Conservation (phyloP, 35 echinoderm and acorn worm species). For the Lytechinus pictus region DNA sequence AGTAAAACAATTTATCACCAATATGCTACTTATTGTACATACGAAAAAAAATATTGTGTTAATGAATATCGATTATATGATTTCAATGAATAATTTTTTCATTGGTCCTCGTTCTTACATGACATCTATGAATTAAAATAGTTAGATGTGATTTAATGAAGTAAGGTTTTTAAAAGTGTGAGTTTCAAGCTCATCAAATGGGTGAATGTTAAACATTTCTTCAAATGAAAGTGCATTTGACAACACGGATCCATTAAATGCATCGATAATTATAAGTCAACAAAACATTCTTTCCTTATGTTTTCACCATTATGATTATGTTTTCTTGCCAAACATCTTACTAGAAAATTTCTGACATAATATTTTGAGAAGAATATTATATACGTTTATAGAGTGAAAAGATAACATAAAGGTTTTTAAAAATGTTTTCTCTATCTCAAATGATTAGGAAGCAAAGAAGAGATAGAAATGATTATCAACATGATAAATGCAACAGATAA, state of each 20-base stretch:
- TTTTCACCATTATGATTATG: not conserved
- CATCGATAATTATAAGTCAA: not conserved
- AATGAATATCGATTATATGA: not conserved
- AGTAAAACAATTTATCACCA: not conserved
- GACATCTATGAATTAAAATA: not conserved
- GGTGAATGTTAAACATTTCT: too few species aligned
- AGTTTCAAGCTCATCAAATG: too few species aligned
- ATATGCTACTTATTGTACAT: conserved; percentile 13
- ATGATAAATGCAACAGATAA: too few species aligned
- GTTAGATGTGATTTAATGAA: not conserved
- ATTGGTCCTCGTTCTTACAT: not conserved
- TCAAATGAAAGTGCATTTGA: not conserved
- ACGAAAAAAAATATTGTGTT: not conserved
- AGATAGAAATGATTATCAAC: too few species aligned
- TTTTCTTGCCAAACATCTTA: not conserved
- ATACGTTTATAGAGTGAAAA: too few species aligned
- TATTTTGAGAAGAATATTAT: too few species aligned
- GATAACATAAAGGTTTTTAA: too few species aligned
- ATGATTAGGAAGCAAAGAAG: too few species aligned
- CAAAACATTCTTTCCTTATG: not conserved
- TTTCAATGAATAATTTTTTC: not conserved
- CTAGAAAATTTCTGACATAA: not conserved
- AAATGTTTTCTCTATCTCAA: too few species aligned
- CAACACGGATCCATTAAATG: not conserved
- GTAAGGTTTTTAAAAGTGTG: too few species aligned